A percentile compares a stretch with the other conserved stretches of the same genome.
Conservation (phyloP, 2,113 vertebrate species). For the Vimba vimba region DNA sequence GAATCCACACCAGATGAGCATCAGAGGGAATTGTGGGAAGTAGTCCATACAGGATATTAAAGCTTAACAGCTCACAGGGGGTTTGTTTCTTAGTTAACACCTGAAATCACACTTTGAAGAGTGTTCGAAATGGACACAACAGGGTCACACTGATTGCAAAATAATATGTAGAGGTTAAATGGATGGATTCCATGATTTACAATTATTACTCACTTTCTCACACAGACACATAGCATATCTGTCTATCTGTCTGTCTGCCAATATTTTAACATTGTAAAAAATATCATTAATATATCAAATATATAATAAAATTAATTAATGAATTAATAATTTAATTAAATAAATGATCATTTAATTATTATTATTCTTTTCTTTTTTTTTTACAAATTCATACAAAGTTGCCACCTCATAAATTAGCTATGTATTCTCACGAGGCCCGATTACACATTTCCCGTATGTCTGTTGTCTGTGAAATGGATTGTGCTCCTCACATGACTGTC, state of each 20-base stretch:
- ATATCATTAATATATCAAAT: too few species aligned
- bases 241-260: too few species aligned
- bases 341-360: too few species aligned
- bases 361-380: too few species aligned
- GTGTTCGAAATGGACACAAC: conserved; percentile 25
- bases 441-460: neutral
- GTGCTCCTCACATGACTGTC: neutral
- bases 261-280: too few species aligned
- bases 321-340: too few species aligned
- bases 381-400: too few species aligned
- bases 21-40: conserved; percentile 56
- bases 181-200: too few species aligned
- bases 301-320: too few species aligned
- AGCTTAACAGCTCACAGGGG: conserved; percentile 30
- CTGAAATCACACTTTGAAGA: conserved; percentile 54
- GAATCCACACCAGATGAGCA: conserved; percentile 51
- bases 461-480: neutral
- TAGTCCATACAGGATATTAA: conserved; percentile 56
- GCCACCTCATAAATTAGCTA: too few species aligned
- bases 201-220: neutral
- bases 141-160: neutral
- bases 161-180: neutral
- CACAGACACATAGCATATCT: neutral
- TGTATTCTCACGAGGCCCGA: too few species aligned
- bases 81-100: conserved; percentile 51